Base-by-base conservation (phyloP, 2,797 vertebrate genomes). In the Malacoraja senta region DNA sequence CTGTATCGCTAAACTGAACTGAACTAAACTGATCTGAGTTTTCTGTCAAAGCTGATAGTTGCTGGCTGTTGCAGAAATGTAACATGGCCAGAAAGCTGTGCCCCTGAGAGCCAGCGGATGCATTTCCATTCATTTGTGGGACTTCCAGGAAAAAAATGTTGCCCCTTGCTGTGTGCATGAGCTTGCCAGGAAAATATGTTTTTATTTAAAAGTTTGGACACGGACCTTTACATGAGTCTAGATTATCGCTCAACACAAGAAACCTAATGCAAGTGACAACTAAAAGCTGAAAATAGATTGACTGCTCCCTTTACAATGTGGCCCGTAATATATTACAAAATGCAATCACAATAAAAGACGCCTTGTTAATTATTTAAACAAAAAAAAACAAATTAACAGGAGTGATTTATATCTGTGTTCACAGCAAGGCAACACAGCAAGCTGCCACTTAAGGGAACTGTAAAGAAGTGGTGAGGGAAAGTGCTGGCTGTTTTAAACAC, bases 281-380 rank as follows among this genome's bases (percentile, higher is more conserved):
- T 13, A 84, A 53, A n/a, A 83, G 80, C 44, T 29, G 80, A 58
- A 84, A 84, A 84, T 84, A 58, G 81, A 84, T 84, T 61, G 81
- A 84, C 53, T 84, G 81, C 81, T 84, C 26, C 81, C 10, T 84
- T 84, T 53, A n/a, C 81, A 84, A 61, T 84, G 81, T 29, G 53
- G 53, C 81, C 81, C 15, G 53, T 84, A 84, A 84, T 84, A 84
- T 61, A 61, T 84, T 84, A 29, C 58, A n/a, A 61, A 84, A 61
- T 13, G 26, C 81, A 84, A 84, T 84, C 81, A 84, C 80, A 83
- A 83, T 83, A 53, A 84, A 84, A 58, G 53, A 83, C 26, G 53
- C 26, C 53, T 61, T 84, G 58, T 84, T 84, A 84, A 84, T 84
- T 84, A 84, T 84, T 84, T 84, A 84, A 84, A 84, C 53, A 61